Percentiles rank a stretch among this genome's conserved stretches.
phyloP scores from a whole-genome alignment of 30 jellyfish, hydroid and myxozoan genomes.

The Clytia hemisphaerica region DNA sequence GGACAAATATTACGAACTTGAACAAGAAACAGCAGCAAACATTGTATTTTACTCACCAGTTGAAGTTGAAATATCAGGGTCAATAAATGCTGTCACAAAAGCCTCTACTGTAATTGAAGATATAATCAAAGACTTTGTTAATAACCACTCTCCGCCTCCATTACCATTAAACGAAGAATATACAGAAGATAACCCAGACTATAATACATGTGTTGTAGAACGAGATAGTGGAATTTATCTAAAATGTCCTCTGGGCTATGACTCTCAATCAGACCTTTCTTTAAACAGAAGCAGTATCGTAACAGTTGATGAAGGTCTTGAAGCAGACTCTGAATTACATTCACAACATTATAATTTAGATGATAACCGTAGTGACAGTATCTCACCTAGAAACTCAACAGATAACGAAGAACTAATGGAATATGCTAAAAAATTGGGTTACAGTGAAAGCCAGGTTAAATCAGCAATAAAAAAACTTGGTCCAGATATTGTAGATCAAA shows the following conservation, averaged over 20 bases:
- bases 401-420: conserved; percentile 82
- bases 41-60: conserved; percentile 62
- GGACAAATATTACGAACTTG: conserved; percentile 54
- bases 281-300: conserved; percentile 6
- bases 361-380: too few relatives aligned
- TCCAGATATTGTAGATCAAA: conserved; percentile 78
- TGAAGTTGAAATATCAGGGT: conserved; percentile 91
- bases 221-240: conserved; percentile 31
- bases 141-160: too few relatives aligned
- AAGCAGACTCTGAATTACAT: not conserved
- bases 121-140: conserved; percentile 53
- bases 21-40: conserved; percentile 82
- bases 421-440: conserved; percentile 82
- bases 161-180: too few relatives aligned
- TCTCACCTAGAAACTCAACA: conserved; percentile 6
- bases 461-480: conserved; percentile 93
- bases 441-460: conserved; percentile 85
- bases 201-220: conserved; percentile 6
- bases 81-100: conserved; percentile 83
- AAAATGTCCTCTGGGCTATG: conserved; percentile 28
- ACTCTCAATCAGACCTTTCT: conserved; percentile 18
- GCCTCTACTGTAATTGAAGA: conserved; percentile 74
- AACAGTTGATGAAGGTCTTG: conserved; percentile 29
- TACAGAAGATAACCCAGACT: conserved; percentile 2
- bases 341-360: too few relatives aligned